Evolutionary conservation across 2,888 invertebrate genomes (phyloP).

Genomic region (Temnothorax unifasciatus): DNA sequence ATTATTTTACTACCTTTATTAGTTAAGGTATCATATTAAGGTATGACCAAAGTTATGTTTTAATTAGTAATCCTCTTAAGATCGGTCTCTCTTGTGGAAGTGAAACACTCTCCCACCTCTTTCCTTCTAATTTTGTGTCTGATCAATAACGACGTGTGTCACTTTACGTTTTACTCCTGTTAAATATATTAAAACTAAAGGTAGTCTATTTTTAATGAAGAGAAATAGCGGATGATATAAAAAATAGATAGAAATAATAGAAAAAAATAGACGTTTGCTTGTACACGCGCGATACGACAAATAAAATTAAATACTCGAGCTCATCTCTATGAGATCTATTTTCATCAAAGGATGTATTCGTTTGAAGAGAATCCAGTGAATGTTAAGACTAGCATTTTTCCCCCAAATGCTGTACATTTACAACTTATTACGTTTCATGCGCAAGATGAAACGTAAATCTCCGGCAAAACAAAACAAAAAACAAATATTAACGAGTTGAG

Average conservation of each 20-base stretch:
- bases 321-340: background rate
- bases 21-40: background rate
- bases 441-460: background rate
- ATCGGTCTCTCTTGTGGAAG: background rate
- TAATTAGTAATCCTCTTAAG: slow-evolving; percentile 27
- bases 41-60: slow-evolving; percentile 20
- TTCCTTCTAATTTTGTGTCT: slow-evolving; percentile 15
- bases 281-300: background rate
- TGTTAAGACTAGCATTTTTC: background rate
- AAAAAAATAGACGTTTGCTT: background rate
- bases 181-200: slow-evolving; percentile 8
- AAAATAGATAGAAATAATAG: background rate
- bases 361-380: background rate
- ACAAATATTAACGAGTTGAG: background rate
- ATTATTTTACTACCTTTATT: background rate
- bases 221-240: background rate
- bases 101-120: slow-evolving; percentile 5
- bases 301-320: background rate
- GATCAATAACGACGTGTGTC: slow-evolving; percentile 45
- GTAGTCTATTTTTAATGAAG: background rate
- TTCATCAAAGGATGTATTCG: background rate
- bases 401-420: background rate
- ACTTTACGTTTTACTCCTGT: slow-evolving; percentile 24
- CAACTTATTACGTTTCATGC: background rate
- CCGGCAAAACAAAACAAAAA: background rate